These are phyloP conservation scores for Drosophila basisetae DNA, from an alignment of 2,888 invertebrate species.

Conservation along the genomic window DNA sequence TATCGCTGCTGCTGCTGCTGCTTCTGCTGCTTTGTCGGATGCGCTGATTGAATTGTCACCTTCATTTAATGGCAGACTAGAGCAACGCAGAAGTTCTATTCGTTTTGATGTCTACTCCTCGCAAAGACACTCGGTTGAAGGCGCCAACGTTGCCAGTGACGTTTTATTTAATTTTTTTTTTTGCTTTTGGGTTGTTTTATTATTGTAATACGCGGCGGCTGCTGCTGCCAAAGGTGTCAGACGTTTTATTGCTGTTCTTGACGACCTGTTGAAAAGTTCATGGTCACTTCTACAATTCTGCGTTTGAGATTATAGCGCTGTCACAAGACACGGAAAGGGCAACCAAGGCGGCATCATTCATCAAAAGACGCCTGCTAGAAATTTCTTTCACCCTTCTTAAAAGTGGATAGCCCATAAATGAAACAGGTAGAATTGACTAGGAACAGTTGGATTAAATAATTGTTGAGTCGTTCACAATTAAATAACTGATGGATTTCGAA, in stretches of 20 bases:
- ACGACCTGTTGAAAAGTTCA: constrained; percentile 78
- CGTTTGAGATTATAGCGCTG: constrained; percentile 37
- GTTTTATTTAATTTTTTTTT: constrained; percentile 16
- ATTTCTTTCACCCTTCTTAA: constrained; percentile 32
- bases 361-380: constrained; percentile 36
- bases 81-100: constrained; percentile 29
- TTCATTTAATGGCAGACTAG: constrained; percentile 63
- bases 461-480: not conserved
- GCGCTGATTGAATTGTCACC: constrained; percentile 81
- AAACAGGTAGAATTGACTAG: constrained; percentile 15
- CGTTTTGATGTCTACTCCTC: constrained; percentile 55
- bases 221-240: constrained; percentile 68
- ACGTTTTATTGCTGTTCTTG: constrained; percentile 71
- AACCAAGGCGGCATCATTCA: constrained; percentile 16
- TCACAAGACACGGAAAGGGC: not conserved
- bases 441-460: not conserved
- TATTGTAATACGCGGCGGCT: constrained; percentile 22
- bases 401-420: constrained; percentile 10
- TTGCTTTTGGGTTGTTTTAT: constrained; percentile 36
- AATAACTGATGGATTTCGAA: not conserved
- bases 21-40: constrained; percentile 50
- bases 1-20: constrained; percentile 19
- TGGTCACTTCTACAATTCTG: constrained; percentile 61
- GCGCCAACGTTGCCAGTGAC: constrained; percentile 62
- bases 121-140: constrained; percentile 27